Base-by-base conservation (phyloP, 2,888 invertebrate species). In the Prosopocoilus inquinatus region DNA sequence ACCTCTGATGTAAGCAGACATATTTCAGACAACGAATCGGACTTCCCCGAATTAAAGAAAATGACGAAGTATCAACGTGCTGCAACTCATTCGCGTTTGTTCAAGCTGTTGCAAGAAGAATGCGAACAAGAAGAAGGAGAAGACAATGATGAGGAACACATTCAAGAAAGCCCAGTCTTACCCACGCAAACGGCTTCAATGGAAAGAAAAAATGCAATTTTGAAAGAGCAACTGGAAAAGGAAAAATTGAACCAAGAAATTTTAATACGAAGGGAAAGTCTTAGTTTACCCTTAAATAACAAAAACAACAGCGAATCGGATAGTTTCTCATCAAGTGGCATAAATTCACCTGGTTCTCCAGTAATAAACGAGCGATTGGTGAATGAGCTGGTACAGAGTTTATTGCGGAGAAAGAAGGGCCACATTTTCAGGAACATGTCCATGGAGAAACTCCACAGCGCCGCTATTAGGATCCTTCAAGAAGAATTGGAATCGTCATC, bases 71-170 rank as follows among this genome's bases (percentile, higher is more conserved):
- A 86, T 69, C 84, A 87, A 70, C 78, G 89, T 49, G 87, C 88
- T 2, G 84, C 87, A 35, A 89, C 89, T 36, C 89, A 89, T 74
- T 88, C 88, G 41, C 79, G 89, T 60, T 75, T 89, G 13, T 88
- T 86, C 65, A 84, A 84, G 65, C 73, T 89, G 9, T 72, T 89
- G 15, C 86, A 84, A 70, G 84, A 84, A 46, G 85, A 83, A 64
- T 79, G 80, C 66, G 80, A 80, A 43, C 68, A 70, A 2, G 75
- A 76, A 47, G 73, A 71, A 39, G 73, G 71, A 39, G 71, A 71
- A 53, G 69, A 71, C 47, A 72, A 72, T 52, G 64, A 67, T 11
- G 70, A 70, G 5, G 74, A 76, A 39, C 43, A 41, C n/a, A 43
- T 58, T 62, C 5, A 28, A 28, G 20, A 5, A 28, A 28, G 5